A percentile compares a stretch with the other conserved stretches of the same genome.
Evolutionary conservation across 2,888 invertebrate genomes (phyloP).

Genomic region (Ectobius pallidus): DNA sequence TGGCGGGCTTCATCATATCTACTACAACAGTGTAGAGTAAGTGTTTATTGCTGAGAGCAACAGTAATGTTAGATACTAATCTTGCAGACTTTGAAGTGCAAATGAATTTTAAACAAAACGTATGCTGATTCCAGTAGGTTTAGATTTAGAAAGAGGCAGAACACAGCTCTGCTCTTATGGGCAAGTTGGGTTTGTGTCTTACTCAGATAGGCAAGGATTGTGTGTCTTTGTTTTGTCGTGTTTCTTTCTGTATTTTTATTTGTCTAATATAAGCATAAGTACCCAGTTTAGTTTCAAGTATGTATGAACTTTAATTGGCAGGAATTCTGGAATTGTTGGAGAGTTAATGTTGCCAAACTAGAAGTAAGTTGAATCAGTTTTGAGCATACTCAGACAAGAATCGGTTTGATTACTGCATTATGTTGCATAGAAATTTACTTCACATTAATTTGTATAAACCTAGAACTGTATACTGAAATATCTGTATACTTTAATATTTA

Average conservation of each 20-base stretch:
- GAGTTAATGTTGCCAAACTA: conserved; percentile 11
- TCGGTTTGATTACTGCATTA: conserved; percentile 9
- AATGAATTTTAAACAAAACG: neutral
- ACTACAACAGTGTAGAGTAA: conserved; percentile 16
- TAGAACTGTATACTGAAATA: neutral
- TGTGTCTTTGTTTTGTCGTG: neutral
- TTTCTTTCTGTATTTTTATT: neutral
- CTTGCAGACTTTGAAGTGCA: conserved; percentile 5
- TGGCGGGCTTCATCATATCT: conserved; percentile 5
- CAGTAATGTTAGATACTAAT: conserved; percentile 17
- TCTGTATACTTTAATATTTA: neutral
- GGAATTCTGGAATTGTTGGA: neutral
- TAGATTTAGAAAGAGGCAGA: conserved; percentile 3
- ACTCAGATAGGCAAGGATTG: neutral
- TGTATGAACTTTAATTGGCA: neutral
- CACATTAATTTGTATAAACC: neutral
- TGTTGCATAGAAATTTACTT: too few species aligned
- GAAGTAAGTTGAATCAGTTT: neutral
- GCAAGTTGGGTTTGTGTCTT: neutral
- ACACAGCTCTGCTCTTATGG: neutral
- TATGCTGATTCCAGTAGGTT: conserved; percentile 10
- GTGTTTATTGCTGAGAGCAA: neutral
- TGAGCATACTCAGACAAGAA: neutral
- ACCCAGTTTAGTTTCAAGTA: neutral
- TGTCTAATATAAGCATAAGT: neutral